Evolutionary conservation across 1,140 invertebrate species (phyloP), one percentile per base, ranked within the genome.

Genomic region (Oedothorax gibbosus): DNA sequence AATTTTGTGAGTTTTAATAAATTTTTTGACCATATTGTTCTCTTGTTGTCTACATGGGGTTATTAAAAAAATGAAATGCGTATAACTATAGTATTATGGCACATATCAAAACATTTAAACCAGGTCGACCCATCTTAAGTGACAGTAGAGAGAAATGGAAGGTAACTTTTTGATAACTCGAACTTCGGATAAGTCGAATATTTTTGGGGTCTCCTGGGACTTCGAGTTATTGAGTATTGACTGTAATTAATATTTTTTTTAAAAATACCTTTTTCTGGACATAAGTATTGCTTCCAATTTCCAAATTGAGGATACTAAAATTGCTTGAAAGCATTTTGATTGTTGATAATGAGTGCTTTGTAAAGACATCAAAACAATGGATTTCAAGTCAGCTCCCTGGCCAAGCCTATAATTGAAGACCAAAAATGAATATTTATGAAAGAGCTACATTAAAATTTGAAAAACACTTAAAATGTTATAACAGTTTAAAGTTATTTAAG

Each of bases 321-420:
- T 73, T 50, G 51, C 21, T 68, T 84, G 82, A 84, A 84, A 84
- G n/a, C 15, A 11, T 56, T 84, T 76, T 35, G 82, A 84, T 57
- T 75, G 62, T 18, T 56, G 51, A 56, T 68, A 57, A 69, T 35
- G 57, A 20, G 21, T 35, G 57, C 53, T 76, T 68, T 64, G 54
- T 3, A 82, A 7, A 5, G 11, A 2, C 2, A 57, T 15, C 7
- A 82, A 21, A 64, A 73, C 50, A 53, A 73, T 21, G 53, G 62
- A 15, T 21, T 68, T 66, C 20, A 79, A 68, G 56, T 56, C 35
- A 12, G 1, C 5, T 5, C 35, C 35, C 35, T 2, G 35, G 5
- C 35, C 35, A 60, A 60, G 2, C n/a, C 57, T 7, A 14, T 14
- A 60, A 60, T 12, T 14, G 57, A 60, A 60, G 57, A 14, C 57